These are phyloP conservation scores for Drosophila burlai DNA, from an alignment of 1,140 invertebrate species.

Conservation along the genomic window DNA sequence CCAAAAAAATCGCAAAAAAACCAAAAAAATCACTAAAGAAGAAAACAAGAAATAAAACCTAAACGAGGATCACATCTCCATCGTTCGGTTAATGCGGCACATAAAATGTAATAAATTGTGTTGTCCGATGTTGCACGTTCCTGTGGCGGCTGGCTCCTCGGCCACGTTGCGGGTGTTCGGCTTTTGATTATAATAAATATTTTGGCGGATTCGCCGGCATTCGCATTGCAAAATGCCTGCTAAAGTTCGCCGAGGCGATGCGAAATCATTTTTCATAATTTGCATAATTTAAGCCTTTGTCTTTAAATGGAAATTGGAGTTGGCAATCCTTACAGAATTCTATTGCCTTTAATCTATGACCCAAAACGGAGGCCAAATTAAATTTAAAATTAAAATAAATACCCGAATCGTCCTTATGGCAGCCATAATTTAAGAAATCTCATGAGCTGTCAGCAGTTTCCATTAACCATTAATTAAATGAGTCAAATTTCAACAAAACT, in stretches of 20 bases:
- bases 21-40: background rate
- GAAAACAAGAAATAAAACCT: conserved; percentile 33
- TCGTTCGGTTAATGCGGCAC: conserved; percentile 71
- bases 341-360: background rate
- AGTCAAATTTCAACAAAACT: conserved; percentile 29
- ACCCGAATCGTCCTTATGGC: background rate
- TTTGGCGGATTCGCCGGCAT: conserved; percentile 55
- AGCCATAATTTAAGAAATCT: conserved; percentile 3
- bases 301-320: conserved; percentile 14
- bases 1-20: conserved; percentile 31
- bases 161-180: conserved; percentile 65
- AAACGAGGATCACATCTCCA: conserved; percentile 76
- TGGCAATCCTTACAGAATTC: conserved; percentile 11
- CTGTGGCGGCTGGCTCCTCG: conserved; percentile 2
- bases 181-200: conserved; percentile 79
- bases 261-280: conserved; percentile 62
- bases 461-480: conserved; percentile 49
- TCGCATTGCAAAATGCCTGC: conserved; percentile 61
- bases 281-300: conserved; percentile 48
- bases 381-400: conserved; percentile 10
- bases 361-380: background rate
- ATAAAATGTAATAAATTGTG: conserved; percentile 80
- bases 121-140: conserved; percentile 61
- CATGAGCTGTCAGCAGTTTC: conserved; percentile 36
- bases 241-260: conserved; percentile 16